phyloP scores from a whole-genome alignment of 2,888 invertebrate genomes.

The Apodemia zela region DNA sequence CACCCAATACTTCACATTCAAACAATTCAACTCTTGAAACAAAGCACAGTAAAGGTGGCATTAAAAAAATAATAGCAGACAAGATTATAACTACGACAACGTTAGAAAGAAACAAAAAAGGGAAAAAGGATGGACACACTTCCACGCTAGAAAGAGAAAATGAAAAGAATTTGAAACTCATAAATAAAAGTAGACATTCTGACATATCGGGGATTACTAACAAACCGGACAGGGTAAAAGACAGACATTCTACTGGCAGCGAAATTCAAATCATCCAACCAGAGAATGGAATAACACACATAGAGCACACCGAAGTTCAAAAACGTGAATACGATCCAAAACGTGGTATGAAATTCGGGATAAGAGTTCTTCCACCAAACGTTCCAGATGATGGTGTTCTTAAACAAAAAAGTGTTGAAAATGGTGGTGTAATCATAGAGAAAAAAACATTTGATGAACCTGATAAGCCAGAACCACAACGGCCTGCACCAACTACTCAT shows the following conservation, averaged over 20 bases:
- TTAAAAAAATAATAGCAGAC: conserved; percentile 74
- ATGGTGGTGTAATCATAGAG: conserved; percentile 56
- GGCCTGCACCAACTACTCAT: conserved; percentile 53
- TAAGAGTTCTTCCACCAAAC: conserved; percentile 82
- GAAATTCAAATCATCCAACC: conserved; percentile 67
- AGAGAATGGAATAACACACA: conserved; percentile 59
- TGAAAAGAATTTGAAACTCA: conserved; percentile 68
- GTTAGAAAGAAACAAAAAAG: conserved; percentile 70
- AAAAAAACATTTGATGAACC: conserved; percentile 62
- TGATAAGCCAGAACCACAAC: conserved; percentile 62
- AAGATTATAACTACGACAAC: conserved; percentile 70
- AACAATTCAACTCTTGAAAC: conserved; percentile 74
- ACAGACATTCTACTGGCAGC: conserved; percentile 57
- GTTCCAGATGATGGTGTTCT: conserved; percentile 75
- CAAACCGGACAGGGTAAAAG: conserved; percentile 65
- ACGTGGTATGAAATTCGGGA: conserved; percentile 84
- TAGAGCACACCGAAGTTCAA: conserved; percentile 74
- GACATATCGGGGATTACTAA: conserved; percentile 51
- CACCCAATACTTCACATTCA: conserved; percentile 67
- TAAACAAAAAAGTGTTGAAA: conserved; percentile 67
- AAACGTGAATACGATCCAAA: conserved; percentile 79
- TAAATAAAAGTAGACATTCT: conserved; percentile 58
- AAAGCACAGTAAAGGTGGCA: conserved; percentile 65
- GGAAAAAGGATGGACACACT: conserved; percentile 55
- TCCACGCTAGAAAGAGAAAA: conserved; percentile 73